Percentiles rank a stretch among this genome's conserved stretches.
Evolutionary conservation across 2,888 invertebrate species (phyloP).

Genomic region (Xestoiulus laeticollis): DNA sequence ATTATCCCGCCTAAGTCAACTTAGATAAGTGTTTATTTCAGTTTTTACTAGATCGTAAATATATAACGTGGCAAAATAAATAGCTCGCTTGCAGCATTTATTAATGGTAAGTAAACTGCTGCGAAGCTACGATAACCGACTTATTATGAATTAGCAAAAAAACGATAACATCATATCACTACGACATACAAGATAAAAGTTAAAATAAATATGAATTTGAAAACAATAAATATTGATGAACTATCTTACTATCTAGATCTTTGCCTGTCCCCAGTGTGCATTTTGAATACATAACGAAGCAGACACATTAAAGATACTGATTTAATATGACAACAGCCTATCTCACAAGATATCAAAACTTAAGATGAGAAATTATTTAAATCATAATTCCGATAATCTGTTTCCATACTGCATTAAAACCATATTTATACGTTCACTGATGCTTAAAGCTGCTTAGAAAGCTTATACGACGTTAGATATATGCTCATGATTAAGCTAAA

Average conservation of each 20-base stretch:
- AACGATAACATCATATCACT: not conserved
- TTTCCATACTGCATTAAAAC: too few relatives aligned
- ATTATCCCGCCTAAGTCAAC: not conserved
- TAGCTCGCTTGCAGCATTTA: not conserved
- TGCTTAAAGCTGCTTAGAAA: too few relatives aligned
- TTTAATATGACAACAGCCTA: not conserved
- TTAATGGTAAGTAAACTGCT: conserved; percentile 8
- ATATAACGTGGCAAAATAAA: not conserved
- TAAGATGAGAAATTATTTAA: too few relatives aligned
- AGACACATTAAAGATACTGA: not conserved
- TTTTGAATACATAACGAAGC: not conserved
- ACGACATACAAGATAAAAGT: not conserved
- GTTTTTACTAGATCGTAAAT: not conserved
- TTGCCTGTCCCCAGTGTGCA: not conserved
- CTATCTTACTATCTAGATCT: not conserved
- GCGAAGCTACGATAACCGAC: not conserved
- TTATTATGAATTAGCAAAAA: not conserved
- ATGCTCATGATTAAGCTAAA: too few relatives aligned
- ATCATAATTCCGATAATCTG: too few relatives aligned
- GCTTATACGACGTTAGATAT: too few relatives aligned
- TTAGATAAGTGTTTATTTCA: not conserved
- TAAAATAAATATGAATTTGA: not conserved
- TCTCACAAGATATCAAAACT: not conserved
- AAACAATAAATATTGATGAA: not conserved
- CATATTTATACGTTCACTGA: too few relatives aligned